Evolutionary conservation across 2,797 vertebrate species (phyloP), one percentile per base, ranked within the genome.

Genomic region (Macropodus opercularis): DNA sequence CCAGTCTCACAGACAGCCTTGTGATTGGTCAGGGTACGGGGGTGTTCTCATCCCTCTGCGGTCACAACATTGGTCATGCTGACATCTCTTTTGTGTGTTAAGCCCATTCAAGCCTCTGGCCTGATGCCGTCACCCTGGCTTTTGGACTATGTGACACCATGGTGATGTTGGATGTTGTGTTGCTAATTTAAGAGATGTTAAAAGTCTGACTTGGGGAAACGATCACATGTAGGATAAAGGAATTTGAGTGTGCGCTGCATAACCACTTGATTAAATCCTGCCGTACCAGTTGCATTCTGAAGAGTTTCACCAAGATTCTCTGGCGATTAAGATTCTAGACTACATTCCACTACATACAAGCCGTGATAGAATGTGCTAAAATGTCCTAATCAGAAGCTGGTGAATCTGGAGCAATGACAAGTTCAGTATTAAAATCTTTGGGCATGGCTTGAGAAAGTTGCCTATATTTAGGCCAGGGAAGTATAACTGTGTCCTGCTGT

Each of bases 21-120:
- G 32, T 49, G 39, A 87, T 87, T 86, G 81, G 78, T 48, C 21
- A 0, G 46, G 18, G 10, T 12, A 29, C 42, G 67, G 85, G 84
- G 63, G 79, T 81, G 59, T 49, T 48, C 50, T 38, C 1, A 1
- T 5, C 8, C 42, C 21, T 55, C 11, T 27, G 26, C 15, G 48
- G 58, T 65, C 46, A 52, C 56, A 60, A 34, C 39, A 3, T 34
- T 57, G 69, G 72, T 69, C 52, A 57, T 32, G 41, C 63, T 76
- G 50, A 50, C 65, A 8, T 69, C 44, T 29, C 18, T 36, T n/a
- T 29, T 26, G 42, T 23, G 32, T 18, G 14, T 31, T 26, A 19
- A 63, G 56, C 40, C 52, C 39, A 15, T 19, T 51, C 36, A 59
- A 12, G n/a, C 27, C 26, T 44, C 56, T 63, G 80, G 79, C 77